Base-by-base conservation (phyloP, 2,113 vertebrate species). In the Ptyas mucosa region DNA sequence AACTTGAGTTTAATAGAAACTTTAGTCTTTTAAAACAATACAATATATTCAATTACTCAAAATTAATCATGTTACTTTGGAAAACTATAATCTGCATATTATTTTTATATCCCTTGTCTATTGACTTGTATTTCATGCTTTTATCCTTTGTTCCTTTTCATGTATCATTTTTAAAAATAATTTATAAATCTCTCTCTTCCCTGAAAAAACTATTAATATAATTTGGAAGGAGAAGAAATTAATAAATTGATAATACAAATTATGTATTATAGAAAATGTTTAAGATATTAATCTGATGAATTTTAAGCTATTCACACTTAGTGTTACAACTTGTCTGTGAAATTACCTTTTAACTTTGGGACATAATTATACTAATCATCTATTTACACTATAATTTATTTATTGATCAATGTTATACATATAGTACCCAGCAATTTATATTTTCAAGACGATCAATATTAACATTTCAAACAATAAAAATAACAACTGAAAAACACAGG, bases 401-500 rank as follows among this genome's bases (percentile, higher is more conserved):
- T 86, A 86, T 46, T 9, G 49, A 86, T 46, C 10, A 86, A 26
- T 86, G 34, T 21, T 88, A 54, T n/a, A 20, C 20, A 1, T 34
- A 88, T 2, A 39, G n/a, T 14, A 88, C 51, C 52, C 29, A 52
- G 18, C 3, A 34, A 55, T 53, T n/a, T 53, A 55, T 15, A 34
- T 23, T 88, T 29, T 54, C 52, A 54, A 20, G 51, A 29, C 3
- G 8, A n/a, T 55, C 21, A 34, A 55, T 10, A 55, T 54, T 88
- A 88, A 88, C n/a, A 88, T 54, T 54, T 81, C 69, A 81, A 81
- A 39, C 69, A 39, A 81, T 81, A 81, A 81, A 81, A 81, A 81
- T 81, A 81, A 81, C 34, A 81, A 39, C n/a, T 81, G 69, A 39
- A 81, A 81, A 81, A 39, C 14, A 81, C 34, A 39, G 69, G 18